Conservation (phyloP, 2,888 invertebrate species). For the Andrena bucephala region DNA sequence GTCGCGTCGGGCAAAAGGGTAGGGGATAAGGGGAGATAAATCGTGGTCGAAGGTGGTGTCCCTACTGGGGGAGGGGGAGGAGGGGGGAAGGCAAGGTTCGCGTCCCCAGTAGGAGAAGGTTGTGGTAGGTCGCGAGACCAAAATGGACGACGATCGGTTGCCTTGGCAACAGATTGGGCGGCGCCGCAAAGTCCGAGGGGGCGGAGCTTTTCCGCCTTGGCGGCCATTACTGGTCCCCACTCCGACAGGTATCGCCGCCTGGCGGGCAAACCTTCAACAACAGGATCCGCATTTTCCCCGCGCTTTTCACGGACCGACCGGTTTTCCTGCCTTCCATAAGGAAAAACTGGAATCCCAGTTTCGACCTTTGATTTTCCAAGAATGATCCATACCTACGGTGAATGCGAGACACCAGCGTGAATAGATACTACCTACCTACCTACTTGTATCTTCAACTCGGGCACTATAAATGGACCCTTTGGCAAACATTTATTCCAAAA, state of each 20-base stretch:
- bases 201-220: conserved; percentile 74
- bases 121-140: conserved; percentile 80
- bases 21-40: conserved; percentile 24
- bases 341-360: too few relatives aligned
- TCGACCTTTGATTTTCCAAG: too few relatives aligned
- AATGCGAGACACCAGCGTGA: too few relatives aligned
- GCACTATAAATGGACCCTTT: too few relatives aligned
- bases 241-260: conserved; percentile 80
- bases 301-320: conserved; percentile 24
- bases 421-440: too few relatives aligned
- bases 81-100: background rate
- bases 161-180: conserved; percentile 75
- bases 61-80: background rate
- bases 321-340: background rate
- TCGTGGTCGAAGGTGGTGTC: conserved; percentile 27
- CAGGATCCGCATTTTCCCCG: conserved; percentile 29
- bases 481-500: too few relatives aligned
- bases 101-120: conserved; percentile 67
- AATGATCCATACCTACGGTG: too few relatives aligned
- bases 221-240: conserved; percentile 79
- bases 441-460: too few relatives aligned
- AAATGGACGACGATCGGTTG: conserved; percentile 80
- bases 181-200: conserved; percentile 66
- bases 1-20: conserved; percentile 1
- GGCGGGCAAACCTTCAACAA: conserved; percentile 45